Conservation (phyloP, 2,797 vertebrate genomes). For the Phataginus tricuspis region DNA sequence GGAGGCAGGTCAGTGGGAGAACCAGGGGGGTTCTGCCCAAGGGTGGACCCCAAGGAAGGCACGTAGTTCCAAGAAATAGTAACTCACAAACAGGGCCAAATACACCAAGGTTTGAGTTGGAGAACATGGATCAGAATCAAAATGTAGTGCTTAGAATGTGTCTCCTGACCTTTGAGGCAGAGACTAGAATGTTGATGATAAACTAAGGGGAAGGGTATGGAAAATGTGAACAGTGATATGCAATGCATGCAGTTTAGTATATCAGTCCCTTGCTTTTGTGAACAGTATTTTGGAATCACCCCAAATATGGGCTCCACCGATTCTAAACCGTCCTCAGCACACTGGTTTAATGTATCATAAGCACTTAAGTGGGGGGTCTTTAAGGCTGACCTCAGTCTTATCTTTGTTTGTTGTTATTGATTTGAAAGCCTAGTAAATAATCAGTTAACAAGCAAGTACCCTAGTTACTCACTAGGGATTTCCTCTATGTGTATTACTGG, state of each 20-base stretch:
- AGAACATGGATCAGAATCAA: neutral
- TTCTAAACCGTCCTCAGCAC: neutral
- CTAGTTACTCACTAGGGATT: neutral
- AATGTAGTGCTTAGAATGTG: neutral
- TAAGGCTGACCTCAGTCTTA: neutral
- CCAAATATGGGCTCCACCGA: neutral
- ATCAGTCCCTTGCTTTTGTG: neutral
- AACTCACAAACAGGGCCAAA: neutral
- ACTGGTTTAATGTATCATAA: neutral
- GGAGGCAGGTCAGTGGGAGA: neutral
- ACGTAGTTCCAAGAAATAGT: neutral
- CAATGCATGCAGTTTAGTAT: neutral
- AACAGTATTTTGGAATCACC: neutral
- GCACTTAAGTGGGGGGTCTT: neutral
- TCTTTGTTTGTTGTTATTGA: neutral
- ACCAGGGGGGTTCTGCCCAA: neutral
- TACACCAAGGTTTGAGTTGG: neutral
- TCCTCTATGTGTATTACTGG: neutral
- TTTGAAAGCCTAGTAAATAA: constrained; percentile 36
- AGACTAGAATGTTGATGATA: neutral
- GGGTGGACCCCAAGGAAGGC: neutral
- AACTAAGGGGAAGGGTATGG: neutral
- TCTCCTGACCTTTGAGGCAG: neutral
- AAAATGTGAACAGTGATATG: neutral
- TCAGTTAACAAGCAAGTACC: neutral